phyloP scores from a whole-genome alignment of 1,140 invertebrate species.

The Hylaeus volcanicus region DNA sequence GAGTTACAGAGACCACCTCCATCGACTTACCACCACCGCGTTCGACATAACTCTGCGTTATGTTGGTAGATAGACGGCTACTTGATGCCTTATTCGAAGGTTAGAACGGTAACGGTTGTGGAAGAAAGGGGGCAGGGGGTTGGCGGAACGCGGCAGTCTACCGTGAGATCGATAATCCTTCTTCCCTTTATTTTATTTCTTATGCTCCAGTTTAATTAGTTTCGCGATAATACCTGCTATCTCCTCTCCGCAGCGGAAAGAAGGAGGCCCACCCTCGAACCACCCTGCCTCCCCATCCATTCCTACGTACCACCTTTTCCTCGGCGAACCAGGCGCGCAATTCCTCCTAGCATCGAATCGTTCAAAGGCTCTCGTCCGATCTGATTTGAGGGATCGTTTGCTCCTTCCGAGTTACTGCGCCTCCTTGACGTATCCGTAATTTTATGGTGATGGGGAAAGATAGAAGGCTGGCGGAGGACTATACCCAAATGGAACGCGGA shows the following conservation, averaged over 20 bases:
- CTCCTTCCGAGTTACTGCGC: constrained; percentile 3
- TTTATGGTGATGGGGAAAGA: constrained; percentile 30
- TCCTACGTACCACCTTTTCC: not conserved
- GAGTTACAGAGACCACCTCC: constrained; percentile 54
- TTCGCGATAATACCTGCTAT: constrained; percentile 75
- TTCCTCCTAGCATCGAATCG: constrained; percentile 39
- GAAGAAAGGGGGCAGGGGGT: no score
- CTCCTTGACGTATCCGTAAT: constrained; percentile 18
- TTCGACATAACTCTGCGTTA: constrained; percentile 32
- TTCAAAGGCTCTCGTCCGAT: constrained; percentile 24
- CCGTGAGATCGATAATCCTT: constrained; percentile 62
- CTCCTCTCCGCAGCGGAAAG: constrained; percentile 64
- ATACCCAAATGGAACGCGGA: constrained; percentile 15
- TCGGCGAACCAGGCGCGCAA: not conserved
- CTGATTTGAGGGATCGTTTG: constrained; percentile 42
- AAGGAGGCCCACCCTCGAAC: constrained; percentile 40
- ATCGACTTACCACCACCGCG: constrained; percentile 37
- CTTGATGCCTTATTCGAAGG: constrained; percentile 17
- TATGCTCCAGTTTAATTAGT: constrained; percentile 78
- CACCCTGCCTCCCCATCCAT: not conserved
- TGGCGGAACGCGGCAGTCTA: constrained; percentile 10
- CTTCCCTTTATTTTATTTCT: constrained; percentile 74
- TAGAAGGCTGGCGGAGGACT: not conserved
- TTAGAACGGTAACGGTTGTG: not conserved
- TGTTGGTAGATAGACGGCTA: constrained; percentile 7